phyloP scores from a whole-genome alignment of 2,888 invertebrate species.

The Amiota communis region DNA sequence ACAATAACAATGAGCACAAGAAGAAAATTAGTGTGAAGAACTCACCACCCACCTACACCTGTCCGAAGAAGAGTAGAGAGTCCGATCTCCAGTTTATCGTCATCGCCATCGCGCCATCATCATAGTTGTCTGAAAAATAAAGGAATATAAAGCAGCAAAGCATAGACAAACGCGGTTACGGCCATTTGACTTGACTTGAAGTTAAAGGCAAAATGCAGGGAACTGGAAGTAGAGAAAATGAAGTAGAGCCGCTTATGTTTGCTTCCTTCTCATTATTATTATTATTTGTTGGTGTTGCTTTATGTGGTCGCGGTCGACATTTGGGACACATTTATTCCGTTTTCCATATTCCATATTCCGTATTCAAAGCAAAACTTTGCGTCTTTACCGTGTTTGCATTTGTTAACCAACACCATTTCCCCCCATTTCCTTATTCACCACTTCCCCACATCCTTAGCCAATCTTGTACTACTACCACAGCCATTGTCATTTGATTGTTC shows the following conservation, averaged over 20 bases:
- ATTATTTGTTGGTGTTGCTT: constrained; percentile 26
- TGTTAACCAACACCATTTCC: neutral
- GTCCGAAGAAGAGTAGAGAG: neutral
- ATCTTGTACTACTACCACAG: too few relatives aligned
- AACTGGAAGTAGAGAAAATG: too few relatives aligned
- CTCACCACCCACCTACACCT: constrained; percentile 18
- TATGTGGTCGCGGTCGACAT: constrained; percentile 57
- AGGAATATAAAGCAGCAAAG: too few relatives aligned
- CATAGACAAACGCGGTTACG: constrained; percentile 33
- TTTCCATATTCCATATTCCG: constrained; percentile 49
- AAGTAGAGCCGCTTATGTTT: too few relatives aligned
- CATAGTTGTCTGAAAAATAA: neutral
- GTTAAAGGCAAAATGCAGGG: too few relatives aligned
- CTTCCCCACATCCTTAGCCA: neutral
- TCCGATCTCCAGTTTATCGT: constrained; percentile 20
- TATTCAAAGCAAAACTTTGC: constrained; percentile 65
- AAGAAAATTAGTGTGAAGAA: constrained; percentile 5
- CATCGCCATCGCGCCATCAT: constrained; percentile 19
- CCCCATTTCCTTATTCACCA: constrained; percentile 28
- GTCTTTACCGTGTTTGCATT: constrained; percentile 40
- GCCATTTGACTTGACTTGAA: neutral
- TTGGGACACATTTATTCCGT: constrained; percentile 64
- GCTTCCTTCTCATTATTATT: neutral
- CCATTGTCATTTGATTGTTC: constrained; percentile 15
- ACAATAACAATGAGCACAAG: constrained; percentile 28